Percentiles rank a stretch among this genome's conserved stretches.
Evolutionary conservation across 2,888 invertebrate species (phyloP).

Genomic region (Epirrita christyi): DNA sequence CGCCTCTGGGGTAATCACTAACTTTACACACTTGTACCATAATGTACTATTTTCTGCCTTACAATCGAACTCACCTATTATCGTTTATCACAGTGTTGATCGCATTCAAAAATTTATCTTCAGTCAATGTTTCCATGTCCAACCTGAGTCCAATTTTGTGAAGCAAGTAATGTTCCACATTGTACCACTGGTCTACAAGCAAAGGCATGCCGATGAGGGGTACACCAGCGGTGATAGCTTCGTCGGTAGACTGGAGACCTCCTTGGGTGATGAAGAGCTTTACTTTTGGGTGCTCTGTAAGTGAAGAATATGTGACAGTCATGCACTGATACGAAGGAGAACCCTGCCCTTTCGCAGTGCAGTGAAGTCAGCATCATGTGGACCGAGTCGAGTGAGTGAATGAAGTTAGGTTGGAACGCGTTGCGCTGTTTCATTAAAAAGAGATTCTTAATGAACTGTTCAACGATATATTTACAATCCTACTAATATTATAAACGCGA

Average conservation of each 20-base stretch:
- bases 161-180: slow-evolving; percentile 47
- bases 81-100: slow-evolving; percentile 36
- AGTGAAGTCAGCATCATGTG: slow-evolving; percentile 98
- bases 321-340: too few species aligned
- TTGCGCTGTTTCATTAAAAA: slow-evolving; percentile 96
- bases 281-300: slow-evolving; percentile 60
- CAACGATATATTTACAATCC: too few species aligned
- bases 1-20: too few species aligned
- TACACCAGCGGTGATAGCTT: slow-evolving; percentile 57
- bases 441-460: too few species aligned
- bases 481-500: too few species aligned
- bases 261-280: slow-evolving; percentile 69
- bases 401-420: slow-evolving; percentile 99
- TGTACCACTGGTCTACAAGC: slow-evolving; percentile 60
- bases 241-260: slow-evolving; percentile 65
- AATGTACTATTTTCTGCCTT: too few species aligned
- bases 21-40: too few species aligned
- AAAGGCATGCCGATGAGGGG: slow-evolving; percentile 61
- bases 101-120: slow-evolving; percentile 48
- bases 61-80: slow-evolving; percentile 11
- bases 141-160: slow-evolving; percentile 52
- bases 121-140: slow-evolving; percentile 47
- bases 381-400: slow-evolving; percentile 91
- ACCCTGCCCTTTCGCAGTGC: slow-evolving; percentile 67
- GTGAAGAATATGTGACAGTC: neutral